Base-by-base conservation (phyloP, 2,113 vertebrate genomes). In the Chamaetylas fuelleborni region DNA sequence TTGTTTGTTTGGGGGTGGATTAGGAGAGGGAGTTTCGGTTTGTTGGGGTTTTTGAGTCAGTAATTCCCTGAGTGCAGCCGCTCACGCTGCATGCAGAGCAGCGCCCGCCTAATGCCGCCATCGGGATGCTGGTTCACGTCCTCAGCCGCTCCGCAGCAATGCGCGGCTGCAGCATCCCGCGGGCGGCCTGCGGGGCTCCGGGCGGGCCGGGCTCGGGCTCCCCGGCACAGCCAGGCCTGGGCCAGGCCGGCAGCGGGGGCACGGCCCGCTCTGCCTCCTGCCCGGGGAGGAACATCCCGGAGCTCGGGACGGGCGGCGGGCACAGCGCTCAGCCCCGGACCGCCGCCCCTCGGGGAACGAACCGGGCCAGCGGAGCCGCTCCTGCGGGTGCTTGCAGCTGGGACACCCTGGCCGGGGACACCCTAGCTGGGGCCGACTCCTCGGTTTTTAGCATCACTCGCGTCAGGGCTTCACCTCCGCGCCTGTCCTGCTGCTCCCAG, bases 401-500 rank as follows among this genome's bases (percentile, higher is more conserved):
- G 33, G 48, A 48, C 47, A 48, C 22, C 47, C 47, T 24, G 6
- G 12, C 47, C 7, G 47, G 47, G 47, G 28, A 40, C 56, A 19
- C 6, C 8, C 14, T 9, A 24, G 3, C 42, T 22, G 6, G 17
- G 38, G 20, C 33, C 12, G 31, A 1, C 28, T 26, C 19, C 62
- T 50, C 6, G 23, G 26, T 10, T 14, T 20, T 54, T 1, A 33
- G 62, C 48, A n/a, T 72, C 69, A 1, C 28, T 42, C 3, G 60
- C 12, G 2, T 5, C 36, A 7, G 31, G 25, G 8, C 12, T 53
- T 7, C 31, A 0, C 2, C 36, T n/a, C 42, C 4, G 31, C 26
- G 3, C 18, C 67, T 4, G 25, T 6, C 50, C 18, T 14, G 36
- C 38, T 69, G 61, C 69, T 70, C 33, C 25, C 42, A 23, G 48